These are phyloP conservation scores for Drosophila burlai DNA, from an alignment of 1,140 invertebrate genomes.

Conservation along the genomic window DNA sequence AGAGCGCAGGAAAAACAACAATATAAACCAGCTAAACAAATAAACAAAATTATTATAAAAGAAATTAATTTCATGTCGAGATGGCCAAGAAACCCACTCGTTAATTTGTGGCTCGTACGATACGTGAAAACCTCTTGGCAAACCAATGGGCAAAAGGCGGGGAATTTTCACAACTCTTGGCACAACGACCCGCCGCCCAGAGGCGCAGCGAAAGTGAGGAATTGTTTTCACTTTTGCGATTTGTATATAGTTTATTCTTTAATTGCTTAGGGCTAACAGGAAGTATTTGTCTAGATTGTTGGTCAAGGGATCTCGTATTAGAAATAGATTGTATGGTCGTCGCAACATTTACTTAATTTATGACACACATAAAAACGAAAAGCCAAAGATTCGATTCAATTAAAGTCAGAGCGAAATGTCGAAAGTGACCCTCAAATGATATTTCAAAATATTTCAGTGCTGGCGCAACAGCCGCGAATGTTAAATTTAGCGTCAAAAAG, in stretches of 20 bases:
- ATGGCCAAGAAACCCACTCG: constrained; percentile 36
- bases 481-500: constrained; percentile 71
- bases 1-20: constrained; percentile 42
- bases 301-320: constrained; percentile 51
- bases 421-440: constrained; percentile 80
- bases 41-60: constrained; percentile 80
- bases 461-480: constrained; percentile 67
- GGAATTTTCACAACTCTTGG: constrained; percentile 46
- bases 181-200: constrained; percentile 18
- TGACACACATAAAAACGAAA: constrained; percentile 52
- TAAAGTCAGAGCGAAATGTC: constrained; percentile 54
- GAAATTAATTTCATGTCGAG: constrained; percentile 73
- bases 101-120: constrained; percentile 60
- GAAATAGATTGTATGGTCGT: constrained; percentile 22
- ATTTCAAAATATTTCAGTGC: constrained; percentile 78
- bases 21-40: constrained; percentile 53
- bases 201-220: constrained; percentile 66
- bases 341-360: constrained; percentile 54
- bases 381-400: constrained; percentile 55
- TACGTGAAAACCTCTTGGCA: constrained; percentile 23
- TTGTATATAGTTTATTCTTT: constrained; percentile 53
- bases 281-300: constrained; percentile 33
- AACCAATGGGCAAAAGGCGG: constrained; percentile 24
- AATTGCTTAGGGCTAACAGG: constrained; percentile 53
- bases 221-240: constrained; percentile 59